Percentiles rank a stretch among this genome's conserved stretches.
These are phyloP conservation scores for Mustela lutreola DNA, from an alignment of 2,113 vertebrate genomes.

Conservation along the genomic window DNA sequence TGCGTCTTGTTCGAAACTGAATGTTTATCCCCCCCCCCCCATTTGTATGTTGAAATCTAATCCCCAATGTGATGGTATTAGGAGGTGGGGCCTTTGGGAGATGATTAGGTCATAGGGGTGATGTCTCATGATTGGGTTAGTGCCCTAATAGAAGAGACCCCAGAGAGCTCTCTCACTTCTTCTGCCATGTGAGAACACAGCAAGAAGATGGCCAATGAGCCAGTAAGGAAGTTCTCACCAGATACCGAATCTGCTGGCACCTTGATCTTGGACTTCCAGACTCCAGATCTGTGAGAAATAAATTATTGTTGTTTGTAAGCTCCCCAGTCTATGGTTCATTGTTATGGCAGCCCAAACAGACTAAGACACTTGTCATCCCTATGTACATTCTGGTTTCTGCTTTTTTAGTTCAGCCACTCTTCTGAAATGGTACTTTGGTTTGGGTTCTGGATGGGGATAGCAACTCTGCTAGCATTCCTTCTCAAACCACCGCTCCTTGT, in stretches of 20 bases:
- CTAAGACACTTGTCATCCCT: background rate
- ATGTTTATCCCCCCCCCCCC: background rate
- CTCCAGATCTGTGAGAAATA: conserved; percentile 30
- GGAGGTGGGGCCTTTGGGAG: background rate
- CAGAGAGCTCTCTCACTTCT: background rate
- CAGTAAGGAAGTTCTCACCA: conserved; percentile 13
- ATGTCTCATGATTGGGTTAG: background rate
- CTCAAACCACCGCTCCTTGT: background rate
- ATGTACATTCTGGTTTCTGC: background rate
- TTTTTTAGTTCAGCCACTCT: background rate
- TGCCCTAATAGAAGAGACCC: background rate
- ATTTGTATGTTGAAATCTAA: background rate
- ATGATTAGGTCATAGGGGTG: background rate
- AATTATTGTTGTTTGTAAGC: conserved; percentile 1
- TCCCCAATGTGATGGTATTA: background rate
- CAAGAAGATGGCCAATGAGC: background rate
- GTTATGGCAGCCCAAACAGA: background rate
- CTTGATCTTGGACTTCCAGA: background rate
- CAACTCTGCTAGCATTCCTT: background rate
- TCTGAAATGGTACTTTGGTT: conserved; percentile 8
- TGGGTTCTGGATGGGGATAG: background rate
- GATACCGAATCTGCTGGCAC: background rate
- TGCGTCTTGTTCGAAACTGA: background rate
- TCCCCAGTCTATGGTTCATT: background rate
- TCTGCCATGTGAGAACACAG: background rate